Evolutionary conservation across 2,888 invertebrate species (phyloP).

Genomic region (Tuta absoluta): DNA sequence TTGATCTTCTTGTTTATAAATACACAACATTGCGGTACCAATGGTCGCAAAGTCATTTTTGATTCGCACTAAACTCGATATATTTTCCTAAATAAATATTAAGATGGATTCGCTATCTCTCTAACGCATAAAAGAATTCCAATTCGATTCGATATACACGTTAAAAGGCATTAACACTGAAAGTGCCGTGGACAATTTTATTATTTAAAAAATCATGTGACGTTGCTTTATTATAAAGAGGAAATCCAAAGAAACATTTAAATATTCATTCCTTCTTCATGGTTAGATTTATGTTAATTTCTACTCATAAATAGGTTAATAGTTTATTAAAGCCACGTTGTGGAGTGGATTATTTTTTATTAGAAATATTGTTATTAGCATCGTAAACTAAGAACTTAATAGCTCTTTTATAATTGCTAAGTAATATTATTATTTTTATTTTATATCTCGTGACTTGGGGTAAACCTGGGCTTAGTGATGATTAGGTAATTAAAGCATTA

Average conservation of each 20-base stretch:
- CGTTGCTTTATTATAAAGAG: too few species aligned
- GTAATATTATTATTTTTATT: not conserved
- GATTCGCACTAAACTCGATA: not conserved
- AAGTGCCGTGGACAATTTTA: too few species aligned
- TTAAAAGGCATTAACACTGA: not conserved
- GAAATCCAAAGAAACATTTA: too few species aligned
- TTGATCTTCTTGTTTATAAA: conserved; percentile 13
- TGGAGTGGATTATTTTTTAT: not conserved
- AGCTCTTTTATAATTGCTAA: not conserved
- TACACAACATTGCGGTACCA: not conserved
- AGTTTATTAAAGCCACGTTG: not conserved
- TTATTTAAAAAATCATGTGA: not conserved
- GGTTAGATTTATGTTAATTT: not conserved
- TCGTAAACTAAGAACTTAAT: not conserved
- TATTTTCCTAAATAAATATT: too few species aligned
- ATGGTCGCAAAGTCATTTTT: not conserved
- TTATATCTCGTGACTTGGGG: not conserved
- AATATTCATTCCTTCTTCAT: not conserved
- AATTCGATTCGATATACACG: too few species aligned
- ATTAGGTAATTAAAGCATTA: not conserved
- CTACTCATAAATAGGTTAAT: not conserved
- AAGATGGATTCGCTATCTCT: not conserved
- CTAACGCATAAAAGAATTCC: too few species aligned
- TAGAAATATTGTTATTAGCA: not conserved
- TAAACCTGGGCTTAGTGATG: not conserved